Percentiles rank a stretch among this genome's conserved stretches.
These are phyloP conservation scores for Tenebrio molitor DNA, from an alignment of 1,140 invertebrate species.

Conservation along the genomic window DNA sequence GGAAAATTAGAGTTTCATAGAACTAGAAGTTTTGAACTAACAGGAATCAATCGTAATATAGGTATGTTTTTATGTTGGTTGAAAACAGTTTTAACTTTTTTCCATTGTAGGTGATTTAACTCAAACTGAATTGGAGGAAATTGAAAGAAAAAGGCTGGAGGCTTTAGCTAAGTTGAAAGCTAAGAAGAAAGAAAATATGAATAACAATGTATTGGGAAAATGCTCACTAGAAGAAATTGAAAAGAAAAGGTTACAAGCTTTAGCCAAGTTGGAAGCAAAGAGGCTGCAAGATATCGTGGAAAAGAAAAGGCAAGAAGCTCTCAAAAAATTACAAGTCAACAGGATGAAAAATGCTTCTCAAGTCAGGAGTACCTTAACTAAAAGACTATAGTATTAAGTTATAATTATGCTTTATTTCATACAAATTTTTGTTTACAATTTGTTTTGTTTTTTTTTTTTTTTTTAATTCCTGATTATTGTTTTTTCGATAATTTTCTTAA, in stretches of 20 bases:
- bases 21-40: slow-evolving; percentile 58
- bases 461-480: too few species aligned
- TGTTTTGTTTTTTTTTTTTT: slow-evolving; percentile 12
- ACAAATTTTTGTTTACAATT: neutral
- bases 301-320: slow-evolving; percentile 60
- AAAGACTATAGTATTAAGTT: slow-evolving; percentile 38
- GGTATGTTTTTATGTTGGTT: neutral
- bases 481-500: slow-evolving; percentile 41
- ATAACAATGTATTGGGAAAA: too few species aligned
- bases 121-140: slow-evolving; percentile 52
- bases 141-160: slow-evolving; percentile 61
- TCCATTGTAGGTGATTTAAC: neutral
- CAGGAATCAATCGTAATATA: neutral
- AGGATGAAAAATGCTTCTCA: slow-evolving; percentile 44
- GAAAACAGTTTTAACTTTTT: slow-evolving; percentile 19
- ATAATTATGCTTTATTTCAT: neutral
- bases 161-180: slow-evolving; percentile 60
- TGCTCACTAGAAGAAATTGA: slow-evolving; percentile 59
- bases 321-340: slow-evolving; percentile 57
- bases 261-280: slow-evolving; percentile 61
- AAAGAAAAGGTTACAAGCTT: slow-evolving; percentile 61
- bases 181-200: slow-evolving; percentile 55
- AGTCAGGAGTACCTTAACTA: slow-evolving; percentile 51
- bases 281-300: slow-evolving; percentile 61
- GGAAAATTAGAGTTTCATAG: slow-evolving; percentile 56